Evolutionary conservation across 2,113 vertebrate species (phyloP), one percentile per base, ranked within the genome.

Genomic region (Callaeas wilsoni): DNA sequence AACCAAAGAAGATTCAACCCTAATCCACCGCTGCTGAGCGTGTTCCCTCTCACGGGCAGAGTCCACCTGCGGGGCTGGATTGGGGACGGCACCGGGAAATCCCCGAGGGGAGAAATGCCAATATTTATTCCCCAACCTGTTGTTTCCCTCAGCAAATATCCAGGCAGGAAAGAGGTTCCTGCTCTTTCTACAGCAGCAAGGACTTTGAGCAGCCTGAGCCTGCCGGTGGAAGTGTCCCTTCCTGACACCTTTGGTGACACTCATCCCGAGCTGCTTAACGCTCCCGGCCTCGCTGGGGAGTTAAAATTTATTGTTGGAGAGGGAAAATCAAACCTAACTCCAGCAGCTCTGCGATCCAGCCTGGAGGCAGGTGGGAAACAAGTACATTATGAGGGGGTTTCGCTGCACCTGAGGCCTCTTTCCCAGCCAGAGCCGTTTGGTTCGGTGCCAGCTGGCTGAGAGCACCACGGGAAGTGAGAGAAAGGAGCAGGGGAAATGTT

Each of bases 361-460:
- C 75, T 62, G 68, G 46, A 14, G 69, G 68, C 17, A 5, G 29
- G 37, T 10, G 50, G 86, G 57, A 67, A 69, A n/a, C 33, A 77
- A 62, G 8, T 5, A 14, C 41, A 65, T 9, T 1, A 10, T 18
- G 82, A 59, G 30, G 39, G 17, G 5, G 13, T 27, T 77, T 49
- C 0, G 1, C 41, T 25, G 53, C 49, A 18, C 23, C 57, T 1
- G 57, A 60, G 53, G 79, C 67, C 44, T 49, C 59, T 42, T 35
- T 12, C 25, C 30, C 22, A 46, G 12, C 47, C 52, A 7, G 33
- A n/a, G 52, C 1, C 1, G 17, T 2, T 82, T 21, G 23, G 12
- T 26, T 29, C 3, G 2, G 67, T 5, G 53, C 25, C n/a, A n/a
- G 10, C 4, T 0, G 5, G 59, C 50, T 55, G 88, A 32, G 32